Percentiles rank a stretch among this genome's conserved stretches.
These are phyloP conservation scores for Penaeus japonicus DNA, from an alignment of 1,140 invertebrate species.

Conservation along the genomic window DNA sequence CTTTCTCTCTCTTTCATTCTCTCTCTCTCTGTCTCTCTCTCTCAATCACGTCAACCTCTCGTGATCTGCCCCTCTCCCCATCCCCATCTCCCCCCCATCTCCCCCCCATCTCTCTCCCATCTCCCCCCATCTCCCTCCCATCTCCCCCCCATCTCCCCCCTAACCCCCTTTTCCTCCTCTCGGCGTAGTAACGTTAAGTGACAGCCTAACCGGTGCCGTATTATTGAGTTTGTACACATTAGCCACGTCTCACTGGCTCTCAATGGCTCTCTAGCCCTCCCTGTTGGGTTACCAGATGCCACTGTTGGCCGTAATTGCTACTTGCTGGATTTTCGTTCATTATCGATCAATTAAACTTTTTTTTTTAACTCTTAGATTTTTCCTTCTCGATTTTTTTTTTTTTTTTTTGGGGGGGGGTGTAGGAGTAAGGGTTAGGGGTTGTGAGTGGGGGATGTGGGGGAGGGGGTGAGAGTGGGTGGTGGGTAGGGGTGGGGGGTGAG, in stretches of 20 bases:
- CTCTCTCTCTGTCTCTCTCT: neutral
- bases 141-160: neutral
- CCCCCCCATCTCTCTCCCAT: neutral
- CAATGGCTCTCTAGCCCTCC: slow-evolving; percentile 25
- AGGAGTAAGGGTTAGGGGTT: too few species aligned
- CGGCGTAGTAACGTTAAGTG: slow-evolving; percentile 31
- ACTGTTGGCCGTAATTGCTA: neutral
- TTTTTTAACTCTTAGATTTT: too few species aligned
- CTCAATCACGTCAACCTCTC: neutral
- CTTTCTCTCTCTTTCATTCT: neutral
- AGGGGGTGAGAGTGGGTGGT: too few species aligned
- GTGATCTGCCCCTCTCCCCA: neutral
- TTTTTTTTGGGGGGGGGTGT: too few species aligned
- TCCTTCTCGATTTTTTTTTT: too few species aligned
- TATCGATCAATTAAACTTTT: too few species aligned
- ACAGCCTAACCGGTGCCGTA: slow-evolving; percentile 38
- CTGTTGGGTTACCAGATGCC: slow-evolving; percentile 11
- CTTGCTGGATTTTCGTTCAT: too few species aligned
- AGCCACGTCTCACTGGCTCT: slow-evolving; percentile 38
- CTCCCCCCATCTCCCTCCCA: neutral
- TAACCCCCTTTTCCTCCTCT: neutral
- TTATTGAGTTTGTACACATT: slow-evolving; percentile 54
- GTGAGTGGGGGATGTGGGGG: too few species aligned
- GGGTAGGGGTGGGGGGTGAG: too few species aligned
- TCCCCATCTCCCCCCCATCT: too few species aligned